Conservation (phyloP, 2,113 vertebrate genomes). For the Nematolebias whitei region DNA sequence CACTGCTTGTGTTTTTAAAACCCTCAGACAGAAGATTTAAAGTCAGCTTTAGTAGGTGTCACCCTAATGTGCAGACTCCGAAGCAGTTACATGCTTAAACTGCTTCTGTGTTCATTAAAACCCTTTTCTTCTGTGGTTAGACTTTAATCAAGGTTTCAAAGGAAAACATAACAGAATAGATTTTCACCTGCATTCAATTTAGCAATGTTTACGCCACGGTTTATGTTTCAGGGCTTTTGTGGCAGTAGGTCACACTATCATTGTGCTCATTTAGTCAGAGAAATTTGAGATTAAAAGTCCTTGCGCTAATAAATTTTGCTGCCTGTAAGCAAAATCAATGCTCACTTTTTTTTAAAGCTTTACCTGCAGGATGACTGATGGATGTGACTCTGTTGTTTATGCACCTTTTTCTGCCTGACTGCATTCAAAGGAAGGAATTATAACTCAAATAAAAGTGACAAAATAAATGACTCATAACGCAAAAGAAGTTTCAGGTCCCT, state of each 20-base stretch:
- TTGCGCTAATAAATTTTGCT: neutral
- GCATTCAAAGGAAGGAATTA: neutral
- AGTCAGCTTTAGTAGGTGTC: neutral
- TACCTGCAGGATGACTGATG: no score
- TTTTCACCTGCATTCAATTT: no score
- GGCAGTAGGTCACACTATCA: neutral
- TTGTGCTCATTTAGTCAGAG: neutral
- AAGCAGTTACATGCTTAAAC: neutral
- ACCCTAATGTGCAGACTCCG: neutral
- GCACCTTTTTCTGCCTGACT: neutral
- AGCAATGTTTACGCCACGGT: neutral
- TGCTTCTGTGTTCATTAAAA: neutral
- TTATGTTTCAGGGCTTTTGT: neutral
- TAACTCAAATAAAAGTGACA: conserved; percentile 6
- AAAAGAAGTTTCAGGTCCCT: conserved; percentile 10
- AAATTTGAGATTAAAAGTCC: neutral
- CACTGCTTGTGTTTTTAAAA: no score
- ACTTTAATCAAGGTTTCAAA: neutral
- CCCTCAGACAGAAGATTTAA: neutral
- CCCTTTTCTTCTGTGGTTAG: neutral
- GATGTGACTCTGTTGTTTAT: no score
- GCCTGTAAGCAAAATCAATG: neutral
- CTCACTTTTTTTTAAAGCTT: neutral
- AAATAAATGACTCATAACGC: conserved; percentile 18
- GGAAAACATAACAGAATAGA: neutral